A percentile compares a stretch with the other conserved stretches of the same genome.
These are phyloP conservation scores for Lepidotrigona ventralis DNA, from an alignment of 1,140 invertebrate genomes.

Conservation along the genomic window DNA sequence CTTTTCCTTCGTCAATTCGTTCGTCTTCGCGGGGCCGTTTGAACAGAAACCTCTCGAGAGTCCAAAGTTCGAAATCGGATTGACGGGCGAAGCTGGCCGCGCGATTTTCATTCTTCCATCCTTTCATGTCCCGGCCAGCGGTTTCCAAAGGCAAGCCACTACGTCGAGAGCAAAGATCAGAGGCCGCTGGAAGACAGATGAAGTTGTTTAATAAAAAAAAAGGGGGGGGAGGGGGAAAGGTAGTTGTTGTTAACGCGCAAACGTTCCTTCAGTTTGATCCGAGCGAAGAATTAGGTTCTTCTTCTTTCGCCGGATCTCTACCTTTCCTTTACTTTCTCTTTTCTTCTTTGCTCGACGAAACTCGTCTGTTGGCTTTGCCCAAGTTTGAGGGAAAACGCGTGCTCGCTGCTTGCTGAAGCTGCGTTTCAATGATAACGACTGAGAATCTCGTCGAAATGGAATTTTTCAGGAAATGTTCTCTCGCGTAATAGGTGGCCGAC, in stretches of 20 bases:
- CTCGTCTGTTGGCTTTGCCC: neutral
- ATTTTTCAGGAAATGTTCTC: neutral
- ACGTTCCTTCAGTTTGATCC: neutral
- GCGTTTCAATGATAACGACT: neutral
- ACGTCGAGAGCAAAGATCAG: neutral
- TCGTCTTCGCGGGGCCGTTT: neutral
- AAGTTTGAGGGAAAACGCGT: too few species aligned
- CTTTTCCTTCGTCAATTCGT: neutral
- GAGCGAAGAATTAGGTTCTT: conserved; percentile 6
- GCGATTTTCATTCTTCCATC: neutral
- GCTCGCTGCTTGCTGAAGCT: too few species aligned
- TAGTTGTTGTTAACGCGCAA: conserved; percentile 12
- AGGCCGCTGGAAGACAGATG: neutral
- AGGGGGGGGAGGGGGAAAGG: neutral
- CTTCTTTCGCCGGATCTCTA: neutral
- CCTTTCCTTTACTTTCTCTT: too few species aligned
- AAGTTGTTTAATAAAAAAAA: conserved; percentile 14
- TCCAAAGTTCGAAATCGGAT: neutral
- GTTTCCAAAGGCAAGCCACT: neutral
- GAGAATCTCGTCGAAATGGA: too few species aligned
- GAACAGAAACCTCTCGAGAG: neutral
- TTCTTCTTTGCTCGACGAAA: neutral
- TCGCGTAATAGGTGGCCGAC: neutral
- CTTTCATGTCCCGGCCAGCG: neutral
- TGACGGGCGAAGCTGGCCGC: neutral